Evolutionary conservation across 2,797 vertebrate species (phyloP), one percentile per base, ranked within the genome.

Genomic region (Danio jaintianensis): DNA sequence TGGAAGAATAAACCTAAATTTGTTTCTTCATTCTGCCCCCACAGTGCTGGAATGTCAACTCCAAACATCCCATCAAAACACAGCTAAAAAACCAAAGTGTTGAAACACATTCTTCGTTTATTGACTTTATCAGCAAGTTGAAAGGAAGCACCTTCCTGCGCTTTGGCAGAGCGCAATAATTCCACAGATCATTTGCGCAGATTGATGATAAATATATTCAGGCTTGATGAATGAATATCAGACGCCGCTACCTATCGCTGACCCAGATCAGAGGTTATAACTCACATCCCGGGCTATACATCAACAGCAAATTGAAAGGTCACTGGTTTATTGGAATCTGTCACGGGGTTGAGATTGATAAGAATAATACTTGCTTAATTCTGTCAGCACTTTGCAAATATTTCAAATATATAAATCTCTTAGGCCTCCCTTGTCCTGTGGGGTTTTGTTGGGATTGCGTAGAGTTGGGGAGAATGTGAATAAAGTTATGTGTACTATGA

Each of bases 261-360:
- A 89, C 86, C 88, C 87, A 88, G 88, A 88, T 88, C 86, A 78
- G 55, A 52, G 83, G 86, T 87, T 88, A 88, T 88, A 87, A 88
- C 85, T 88, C 88, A 88, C 86, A 83, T 82, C 86, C 73, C 76
- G 77, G 68, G 74, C 77, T 81, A 85, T 85, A 84, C 80, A 88
- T 83, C 81, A 85, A 53, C 7, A 50, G 79, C 70, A 88, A 87
- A 88, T 87, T 86, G 85, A 89, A 89, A 89, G 88, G 88, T 89
- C 88, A 89, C 78, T 64, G 83, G 82, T 88, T 89, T 89, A 89
- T 89, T 89, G 88, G 88, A 88, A 89, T 87, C 85, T 89, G 87
- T 88, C 88, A 88, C 42, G 80, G 72, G 81, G 75, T 47, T 71
- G 85, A 89, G 87, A 89, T 89, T 88, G 88, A 89, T 89, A 89